Base-by-base conservation (phyloP, 2,888 invertebrate species). In the Iselma pallidipennis region DNA sequence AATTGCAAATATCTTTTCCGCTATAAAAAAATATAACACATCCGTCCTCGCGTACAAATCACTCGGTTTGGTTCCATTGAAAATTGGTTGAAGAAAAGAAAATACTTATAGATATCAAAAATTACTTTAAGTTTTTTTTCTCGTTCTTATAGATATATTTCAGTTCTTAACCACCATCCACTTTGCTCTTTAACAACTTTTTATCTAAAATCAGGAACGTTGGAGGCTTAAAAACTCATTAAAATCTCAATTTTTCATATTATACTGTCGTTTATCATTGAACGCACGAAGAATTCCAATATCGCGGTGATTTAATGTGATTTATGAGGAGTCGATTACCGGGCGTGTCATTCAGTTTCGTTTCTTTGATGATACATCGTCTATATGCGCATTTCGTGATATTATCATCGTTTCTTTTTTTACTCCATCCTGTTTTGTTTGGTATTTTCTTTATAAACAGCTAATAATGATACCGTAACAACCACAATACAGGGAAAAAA, bases 201-300 rank as follows among this genome's bases (percentile, higher is more conserved):
- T 49, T 50, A 42, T 61, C 61, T 55, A 54, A 58, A 63, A 63
- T 63, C 59, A 57, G 63, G 68, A 52, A 63, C 61, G 60, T 49
- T 53, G 4, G 55, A 59, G 65, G 62, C 71, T 75, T 74, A 76
- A 76, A 78, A 78, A 74, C 77, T 77, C 78, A 79, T 79, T 78
- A 79, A 77, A 77, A 75, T 76, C 76, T 71, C 76, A 76, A 79
- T 79, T 79, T 79, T 78, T 77, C 78, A 78, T 76, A 78, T 78
- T 76, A 78, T 75, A 74, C 74, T 73, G 70, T 75, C 78, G 77
- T 78, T 78, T 76, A 77, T 78, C 78, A 77, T 70, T 68, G 72
- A 71, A 69, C 67, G 76, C 74, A 73, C 71, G 72, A 71, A 72
- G 74, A 78, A 77, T 77, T 77, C 77, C 76, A 78, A 78, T 79